Evolutionary conservation across 2,888 invertebrate genomes (phyloP), one percentile per base, ranked within the genome.

Genomic region (Pasiphila rectangulata): DNA sequence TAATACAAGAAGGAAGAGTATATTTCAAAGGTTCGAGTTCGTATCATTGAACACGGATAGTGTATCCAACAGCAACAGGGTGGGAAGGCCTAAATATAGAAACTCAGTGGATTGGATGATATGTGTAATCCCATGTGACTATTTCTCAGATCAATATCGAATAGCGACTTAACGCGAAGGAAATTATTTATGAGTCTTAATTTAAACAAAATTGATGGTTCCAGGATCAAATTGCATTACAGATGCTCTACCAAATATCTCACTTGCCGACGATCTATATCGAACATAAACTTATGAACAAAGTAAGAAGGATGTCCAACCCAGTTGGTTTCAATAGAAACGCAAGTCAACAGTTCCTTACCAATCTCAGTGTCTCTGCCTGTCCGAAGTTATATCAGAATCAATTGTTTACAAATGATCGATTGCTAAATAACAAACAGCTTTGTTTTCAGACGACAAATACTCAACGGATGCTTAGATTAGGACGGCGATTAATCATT

Each of bases 371-470:
- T n/a, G n/a, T n/a, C n/a, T n/a, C n/a, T n/a, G n/a, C n/a, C n/a
- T n/a, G 75, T 73, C 57, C 70, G 63, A 60, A 68, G 70, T 70
- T 76, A 67, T 69, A 70, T 72, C 43, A 38, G 41, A 51, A 54
- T 36, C 51, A 51, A 54, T 52, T 58, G 56, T 51, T 52, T 50
- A 45, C 51, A 35, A 53, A 57, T 57, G 54, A 56, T 67, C 58
- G 61, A 63, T 63, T 56, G 56, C 57, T 51, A 61, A 58, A 49
- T 46, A 57, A 53, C 48, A 39, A 56, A 44, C 40, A 47, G 51
- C 46, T 45, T 45, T 51, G 50, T 49, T 46, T 39, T 4, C 9
- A 13, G n/a, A 19, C 35, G 10, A 37, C 5, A 39, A 34, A 16
- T 40, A 30, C 7, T 36, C 29, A 40, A 10, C 17, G 41, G 19